Evolutionary conservation across 2,797 vertebrate genomes (phyloP), one percentile per base, ranked within the genome.

Genomic region (Pangasius mekongensis): DNA sequence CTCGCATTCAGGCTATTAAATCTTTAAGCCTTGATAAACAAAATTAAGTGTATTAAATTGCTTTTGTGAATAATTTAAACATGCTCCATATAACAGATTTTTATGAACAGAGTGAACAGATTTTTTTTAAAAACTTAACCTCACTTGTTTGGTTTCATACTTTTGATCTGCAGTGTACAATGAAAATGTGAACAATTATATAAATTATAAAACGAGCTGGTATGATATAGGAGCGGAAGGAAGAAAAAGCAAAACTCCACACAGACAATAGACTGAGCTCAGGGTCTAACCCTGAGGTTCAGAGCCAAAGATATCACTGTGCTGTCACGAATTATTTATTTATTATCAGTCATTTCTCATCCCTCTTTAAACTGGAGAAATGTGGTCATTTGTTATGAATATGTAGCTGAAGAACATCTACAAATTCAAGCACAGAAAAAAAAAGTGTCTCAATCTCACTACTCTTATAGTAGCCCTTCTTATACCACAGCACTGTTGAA

Each of bases 11-110:
- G 27, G 16, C n/a, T 20, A 20, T 33, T 20, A 54, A 36, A 11
- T 33, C n/a, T 56, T 54, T 54, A 56, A 56, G 76, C 52, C n/a
- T 56, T 54, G n/a, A 56, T 56, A 36, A 30, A 56, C n/a, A 2
- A 56, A 33, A 56, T 56, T 10, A 56, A 54, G 30, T 33, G 3
- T 9, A 27, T 76, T 13, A 14, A n/a, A 49, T n/a, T 5, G 5
- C 43, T 49, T 49, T 76, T 76, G 73, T 76, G 73, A 49, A 49
- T n/a, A 10, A 80, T 56, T 33, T 78, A 30, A 78, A 56, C n/a
- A 14, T 77, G 24, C 27, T 78, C n/a, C 54, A 54, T 30, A 13
- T 49, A 30, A 52, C 47, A 14, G 27, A 49, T n/a, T 52, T 49
- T 33, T 78, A 78, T 56, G n/a, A 54, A 5, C 76, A 78, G 27